A percentile compares a stretch with the other conserved stretches of the same genome.
Conservation (phyloP, 2,113 vertebrate genomes). For the rat (Rattus norvegicus) region GRCr8 NC_086031.1:94171001-94171500, state of each 20-base stretch:
- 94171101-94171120: not conserved
- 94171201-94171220: not conserved
- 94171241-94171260: constrained; percentile 40
- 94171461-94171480: constrained; percentile 13
- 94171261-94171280: constrained; percentile 26
- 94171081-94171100: not conserved
- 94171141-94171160: constrained; percentile 20
- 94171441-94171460: constrained; percentile 31
- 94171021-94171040: not conserved
- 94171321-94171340: not conserved
- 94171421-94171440: not conserved
- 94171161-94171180: constrained; percentile 13
- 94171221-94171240: not conserved
- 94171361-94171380: constrained; percentile 19
- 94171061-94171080: not conserved
- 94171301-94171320: not conserved
- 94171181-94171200: not conserved
- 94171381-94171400: not conserved
- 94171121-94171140: not conserved
- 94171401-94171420: constrained; percentile 42
- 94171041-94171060: not conserved
- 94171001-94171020: not conserved
- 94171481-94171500: not conserved
- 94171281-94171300: constrained; percentile 25
- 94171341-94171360: not conserved